A percentile compares a stretch with the other conserved stretches of the same genome.
phyloP scores from a whole-genome alignment of 2,113 vertebrate species.

The Lycaon pictus region DNA sequence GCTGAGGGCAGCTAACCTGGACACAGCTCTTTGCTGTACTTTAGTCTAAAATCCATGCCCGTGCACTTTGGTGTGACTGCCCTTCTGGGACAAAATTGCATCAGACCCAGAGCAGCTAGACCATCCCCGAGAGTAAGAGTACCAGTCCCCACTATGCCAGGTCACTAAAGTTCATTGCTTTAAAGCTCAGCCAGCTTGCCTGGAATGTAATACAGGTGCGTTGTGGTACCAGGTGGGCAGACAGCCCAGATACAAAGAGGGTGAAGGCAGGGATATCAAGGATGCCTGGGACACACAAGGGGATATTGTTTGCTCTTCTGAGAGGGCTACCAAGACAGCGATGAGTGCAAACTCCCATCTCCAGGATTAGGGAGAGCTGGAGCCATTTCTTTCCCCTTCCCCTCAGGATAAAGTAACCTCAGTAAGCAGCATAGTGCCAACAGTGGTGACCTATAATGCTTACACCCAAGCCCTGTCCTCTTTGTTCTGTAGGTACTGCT shows the following conservation, averaged over 20 bases:
- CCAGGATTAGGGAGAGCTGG: background rate
- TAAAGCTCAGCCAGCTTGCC: background rate
- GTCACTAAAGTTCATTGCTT: background rate
- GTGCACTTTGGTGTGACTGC: background rate
- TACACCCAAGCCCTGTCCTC: background rate
- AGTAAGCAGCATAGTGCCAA: background rate
- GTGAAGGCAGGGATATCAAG: background rate
- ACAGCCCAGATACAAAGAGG: background rate
- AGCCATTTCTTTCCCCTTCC: background rate
- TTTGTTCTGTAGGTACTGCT: too few species aligned
- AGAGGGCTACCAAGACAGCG: background rate
- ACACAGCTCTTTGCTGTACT: too few species aligned
- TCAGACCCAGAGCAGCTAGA: background rate
- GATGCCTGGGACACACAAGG: background rate
- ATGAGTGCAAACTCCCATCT: background rate
- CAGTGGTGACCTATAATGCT: background rate
- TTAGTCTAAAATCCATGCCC: background rate
- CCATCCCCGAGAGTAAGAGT: background rate
- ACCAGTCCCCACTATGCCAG: background rate
- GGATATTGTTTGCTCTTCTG: background rate
- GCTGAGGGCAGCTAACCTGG: too few species aligned
- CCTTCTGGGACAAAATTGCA: background rate
- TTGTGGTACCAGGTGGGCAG: background rate
- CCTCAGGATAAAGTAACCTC: background rate
- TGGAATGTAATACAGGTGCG: background rate